Percentiles rank a stretch among this genome's conserved stretches.
Conservation (phyloP, 2,888 invertebrate genomes). For the Ornithoptera priamus region DNA sequence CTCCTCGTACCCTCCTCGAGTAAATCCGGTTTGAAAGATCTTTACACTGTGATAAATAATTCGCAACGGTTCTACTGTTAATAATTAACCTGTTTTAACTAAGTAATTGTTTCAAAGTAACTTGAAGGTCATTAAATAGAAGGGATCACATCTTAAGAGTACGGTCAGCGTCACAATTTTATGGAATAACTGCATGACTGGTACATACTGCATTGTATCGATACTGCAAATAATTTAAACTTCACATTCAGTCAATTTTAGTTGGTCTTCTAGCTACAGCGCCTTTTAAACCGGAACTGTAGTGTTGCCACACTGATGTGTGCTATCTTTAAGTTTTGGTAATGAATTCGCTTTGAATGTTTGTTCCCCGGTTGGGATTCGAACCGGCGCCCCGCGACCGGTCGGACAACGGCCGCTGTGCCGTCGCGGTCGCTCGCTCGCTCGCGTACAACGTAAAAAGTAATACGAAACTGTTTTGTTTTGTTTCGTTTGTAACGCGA, state of each 20-base stretch:
- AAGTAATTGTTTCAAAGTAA: conserved; percentile 15
- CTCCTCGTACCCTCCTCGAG: too few relatives aligned
- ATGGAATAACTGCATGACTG: conserved; percentile 8
- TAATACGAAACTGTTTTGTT: conserved; percentile 15
- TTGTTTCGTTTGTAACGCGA: conserved; percentile 13
- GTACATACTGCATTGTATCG: too few relatives aligned
- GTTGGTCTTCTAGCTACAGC: too few relatives aligned
- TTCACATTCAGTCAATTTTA: too few relatives aligned
- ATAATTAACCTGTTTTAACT: conserved; percentile 10
- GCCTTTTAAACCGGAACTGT: too few relatives aligned
- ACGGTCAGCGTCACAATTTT: conserved; percentile 12
- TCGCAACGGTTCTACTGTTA: conserved; percentile 4
- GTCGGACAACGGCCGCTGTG: background rate
- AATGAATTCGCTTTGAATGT: background rate
- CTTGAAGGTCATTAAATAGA: conserved; percentile 25
- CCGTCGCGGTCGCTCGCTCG: background rate
- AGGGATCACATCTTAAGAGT: conserved; percentile 15
- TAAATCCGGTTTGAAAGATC: background rate
- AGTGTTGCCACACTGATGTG: too few relatives aligned
- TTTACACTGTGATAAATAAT: background rate
- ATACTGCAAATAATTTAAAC: too few relatives aligned
- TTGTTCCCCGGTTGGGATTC: background rate
- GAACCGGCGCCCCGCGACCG: background rate
- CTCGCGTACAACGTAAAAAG: background rate
- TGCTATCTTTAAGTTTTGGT: too few relatives aligned